Percentiles rank a stretch among this genome's conserved stretches.
phyloP scores from a whole-genome alignment of 2,113 vertebrate species.

The Eptesicus fuscus region DNA sequence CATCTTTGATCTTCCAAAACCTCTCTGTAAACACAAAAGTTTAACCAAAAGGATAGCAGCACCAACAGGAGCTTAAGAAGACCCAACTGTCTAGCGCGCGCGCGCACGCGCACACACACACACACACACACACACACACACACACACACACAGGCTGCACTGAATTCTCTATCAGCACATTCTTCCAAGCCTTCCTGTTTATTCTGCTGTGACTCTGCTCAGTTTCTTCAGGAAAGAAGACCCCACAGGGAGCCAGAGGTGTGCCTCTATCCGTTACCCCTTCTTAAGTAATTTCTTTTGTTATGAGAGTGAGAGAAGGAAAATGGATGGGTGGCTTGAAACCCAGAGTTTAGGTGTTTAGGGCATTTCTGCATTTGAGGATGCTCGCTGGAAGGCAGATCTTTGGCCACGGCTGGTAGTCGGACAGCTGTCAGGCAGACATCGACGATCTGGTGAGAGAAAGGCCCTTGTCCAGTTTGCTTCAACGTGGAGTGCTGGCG shows the following conservation, averaged over 20 bases:
- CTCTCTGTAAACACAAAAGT: conserved; percentile 46
- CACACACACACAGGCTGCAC: background rate
- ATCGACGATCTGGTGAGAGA: background rate
- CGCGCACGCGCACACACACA: accelerated
- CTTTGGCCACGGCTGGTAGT: background rate
- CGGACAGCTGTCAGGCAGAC: background rate
- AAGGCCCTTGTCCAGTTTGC: background rate
- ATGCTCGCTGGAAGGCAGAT: background rate
- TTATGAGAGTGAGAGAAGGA: background rate
- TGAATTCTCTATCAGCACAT: conserved; percentile 44
- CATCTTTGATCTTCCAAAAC: conserved; percentile 61
- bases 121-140: too few species aligned
- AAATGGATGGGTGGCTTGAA: background rate
- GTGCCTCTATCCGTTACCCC: background rate
- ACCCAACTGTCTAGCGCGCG: background rate
- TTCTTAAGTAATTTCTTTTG: conserved; percentile 1
- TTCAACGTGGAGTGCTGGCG: background rate
- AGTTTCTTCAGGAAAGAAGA: background rate
- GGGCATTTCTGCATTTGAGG: background rate
- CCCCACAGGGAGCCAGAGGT: background rate
- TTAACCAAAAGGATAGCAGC: conserved; percentile 25
- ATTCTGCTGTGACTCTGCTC: conserved; percentile 7
- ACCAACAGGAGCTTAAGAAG: background rate
- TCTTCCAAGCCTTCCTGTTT: background rate
- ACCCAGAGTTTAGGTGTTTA: background rate